A percentile compares a stretch with the other conserved stretches of the same genome.
Evolutionary conservation across 2,888 invertebrate genomes (phyloP).

Genomic region (Lucinisca nassula): DNA sequence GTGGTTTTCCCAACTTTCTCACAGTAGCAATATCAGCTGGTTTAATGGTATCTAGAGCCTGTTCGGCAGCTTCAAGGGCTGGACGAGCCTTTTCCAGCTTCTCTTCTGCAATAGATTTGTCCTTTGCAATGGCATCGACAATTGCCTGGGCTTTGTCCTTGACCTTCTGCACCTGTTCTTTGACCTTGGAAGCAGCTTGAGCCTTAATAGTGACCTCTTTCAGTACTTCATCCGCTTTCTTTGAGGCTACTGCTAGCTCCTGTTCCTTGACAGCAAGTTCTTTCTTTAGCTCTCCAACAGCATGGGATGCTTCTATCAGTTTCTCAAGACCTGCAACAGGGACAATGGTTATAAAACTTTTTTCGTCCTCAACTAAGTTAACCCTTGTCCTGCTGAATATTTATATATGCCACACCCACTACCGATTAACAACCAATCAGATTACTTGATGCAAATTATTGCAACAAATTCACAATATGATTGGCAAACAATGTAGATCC

Average conservation of each 20-base stretch:
- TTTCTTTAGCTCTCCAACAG: constrained; percentile 93
- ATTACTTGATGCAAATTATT: too few species aligned
- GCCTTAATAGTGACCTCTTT: constrained; percentile 87
- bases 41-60: constrained; percentile 89
- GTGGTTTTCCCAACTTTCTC: constrained; percentile 87
- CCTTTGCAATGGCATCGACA: constrained; percentile 87
- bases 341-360: too few species aligned
- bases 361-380: too few species aligned
- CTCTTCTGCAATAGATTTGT: constrained; percentile 86
- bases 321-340: constrained; percentile 86
- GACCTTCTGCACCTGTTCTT: constrained; percentile 88
- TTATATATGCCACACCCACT: too few species aligned
- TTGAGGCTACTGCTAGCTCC: constrained; percentile 94
- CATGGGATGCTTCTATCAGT: constrained; percentile 87
- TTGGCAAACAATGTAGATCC: too few species aligned
- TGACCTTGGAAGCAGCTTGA: constrained; percentile 88
- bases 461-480: too few species aligned
- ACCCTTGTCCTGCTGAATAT: too few species aligned
- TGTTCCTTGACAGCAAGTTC: constrained; percentile 95
- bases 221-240: constrained; percentile 92
- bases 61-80: constrained; percentile 88
- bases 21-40: constrained; percentile 88
- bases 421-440: too few species aligned
- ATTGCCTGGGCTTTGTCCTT: constrained; percentile 88
- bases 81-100: constrained; percentile 87